phyloP scores from a whole-genome alignment of 1,140 invertebrate species.

The Zaprionus nigranus region DNA sequence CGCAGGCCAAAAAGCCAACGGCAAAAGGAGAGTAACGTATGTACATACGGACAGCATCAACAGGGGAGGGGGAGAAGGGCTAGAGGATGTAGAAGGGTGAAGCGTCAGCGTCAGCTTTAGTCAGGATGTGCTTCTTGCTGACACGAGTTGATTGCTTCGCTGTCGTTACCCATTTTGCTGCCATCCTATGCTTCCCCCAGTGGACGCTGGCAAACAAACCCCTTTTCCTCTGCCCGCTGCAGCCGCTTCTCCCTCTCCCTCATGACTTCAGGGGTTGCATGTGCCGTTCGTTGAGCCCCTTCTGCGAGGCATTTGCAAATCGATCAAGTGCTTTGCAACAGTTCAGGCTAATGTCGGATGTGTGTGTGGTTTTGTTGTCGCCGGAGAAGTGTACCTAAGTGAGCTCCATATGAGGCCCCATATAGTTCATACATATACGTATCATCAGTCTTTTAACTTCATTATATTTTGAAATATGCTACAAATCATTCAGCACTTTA shows the following conservation, averaged over 20 bases:
- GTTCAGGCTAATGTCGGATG: conserved; percentile 23
- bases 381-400: background rate
- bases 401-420: background rate
- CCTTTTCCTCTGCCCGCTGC: conserved; percentile 13
- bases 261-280: conserved; percentile 55
- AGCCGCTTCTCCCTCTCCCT: background rate
- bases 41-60: conserved; percentile 8
- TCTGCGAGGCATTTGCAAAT: conserved; percentile 36
- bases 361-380: background rate
- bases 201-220: conserved; percentile 47
- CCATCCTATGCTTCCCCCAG: conserved; percentile 51
- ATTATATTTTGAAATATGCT: background rate
- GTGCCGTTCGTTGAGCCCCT: conserved; percentile 12
- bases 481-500: background rate
- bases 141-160: conserved; percentile 68
- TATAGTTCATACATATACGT: background rate
- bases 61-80: background rate
- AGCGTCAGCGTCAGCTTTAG: conserved; percentile 27
- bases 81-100: background rate
- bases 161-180: conserved; percentile 20
- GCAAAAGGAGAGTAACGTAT: conserved; percentile 1
- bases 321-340: conserved; percentile 32
- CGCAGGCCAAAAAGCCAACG: conserved; percentile 65
- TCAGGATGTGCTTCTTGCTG: conserved; percentile 58
- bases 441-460: background rate